These are phyloP conservation scores for Anaspis maculata DNA, from an alignment of 2,888 invertebrate species.

Conservation along the genomic window DNA sequence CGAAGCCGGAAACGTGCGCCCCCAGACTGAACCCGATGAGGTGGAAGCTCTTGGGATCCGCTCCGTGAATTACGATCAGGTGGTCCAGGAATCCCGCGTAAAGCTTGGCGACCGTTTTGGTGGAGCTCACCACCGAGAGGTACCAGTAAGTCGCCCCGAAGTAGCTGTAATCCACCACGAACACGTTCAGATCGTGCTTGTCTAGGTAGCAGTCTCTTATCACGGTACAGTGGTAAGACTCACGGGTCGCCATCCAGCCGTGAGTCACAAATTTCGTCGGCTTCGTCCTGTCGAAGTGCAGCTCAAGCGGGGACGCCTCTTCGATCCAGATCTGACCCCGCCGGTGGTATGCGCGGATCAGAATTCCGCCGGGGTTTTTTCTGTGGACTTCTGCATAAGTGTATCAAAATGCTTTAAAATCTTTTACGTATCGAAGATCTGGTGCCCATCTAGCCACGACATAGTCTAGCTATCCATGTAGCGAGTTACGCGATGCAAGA, in stretches of 20 bases:
- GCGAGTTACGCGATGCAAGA: too few species aligned
- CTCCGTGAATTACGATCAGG: slow-evolving; percentile 32
- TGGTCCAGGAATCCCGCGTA: slow-evolving; percentile 42
- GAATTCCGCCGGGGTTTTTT: too few species aligned
- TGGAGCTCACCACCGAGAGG: slow-evolving; percentile 30
- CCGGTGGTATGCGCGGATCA: too few species aligned
- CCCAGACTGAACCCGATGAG: slow-evolving; percentile 54
- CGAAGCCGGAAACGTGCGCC: slow-evolving; percentile 46
- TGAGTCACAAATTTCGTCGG: slow-evolving; percentile 47
- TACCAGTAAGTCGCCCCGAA: slow-evolving; percentile 29
- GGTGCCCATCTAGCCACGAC: too few species aligned
- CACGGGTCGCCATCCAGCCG: slow-evolving; percentile 45
- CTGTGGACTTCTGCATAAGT: too few species aligned
- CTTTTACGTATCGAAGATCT: too few species aligned
- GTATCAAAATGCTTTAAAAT: too few species aligned
- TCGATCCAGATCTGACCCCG: too few species aligned
- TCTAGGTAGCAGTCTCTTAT: slow-evolving; percentile 44
- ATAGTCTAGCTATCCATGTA: too few species aligned
- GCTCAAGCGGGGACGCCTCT: too few species aligned
- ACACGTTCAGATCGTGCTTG: slow-evolving; percentile 44
- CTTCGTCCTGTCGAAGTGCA: slow-evolving; percentile 42
- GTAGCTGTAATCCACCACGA: slow-evolving; percentile 32
- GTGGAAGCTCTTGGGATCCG: slow-evolving; percentile 42
- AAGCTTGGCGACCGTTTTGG: slow-evolving; percentile 46
- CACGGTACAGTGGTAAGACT: slow-evolving; percentile 37